A percentile compares a stretch with the other conserved stretches of the same genome.
Conservation (phyloP, 2,113 vertebrate species). For the Meles meles region DNA sequence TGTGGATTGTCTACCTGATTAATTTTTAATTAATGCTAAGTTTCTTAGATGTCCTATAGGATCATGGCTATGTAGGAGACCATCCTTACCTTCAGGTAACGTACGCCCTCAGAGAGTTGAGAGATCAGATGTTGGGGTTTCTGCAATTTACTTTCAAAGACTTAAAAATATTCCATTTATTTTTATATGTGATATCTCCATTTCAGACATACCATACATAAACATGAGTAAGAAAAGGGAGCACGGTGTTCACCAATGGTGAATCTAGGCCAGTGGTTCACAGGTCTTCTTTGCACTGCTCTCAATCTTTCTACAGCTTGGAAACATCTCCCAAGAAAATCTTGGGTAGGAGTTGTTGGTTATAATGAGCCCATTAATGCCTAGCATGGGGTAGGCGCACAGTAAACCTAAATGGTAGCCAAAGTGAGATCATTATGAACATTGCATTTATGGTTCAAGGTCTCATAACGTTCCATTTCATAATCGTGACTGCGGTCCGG, state of each 20-base stretch:
- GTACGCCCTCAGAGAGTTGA: background rate
- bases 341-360: background rate
- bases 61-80: background rate
- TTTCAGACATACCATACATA: background rate
- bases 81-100: background rate
- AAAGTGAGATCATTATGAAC: background rate
- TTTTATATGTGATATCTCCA: background rate
- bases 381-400: background rate
- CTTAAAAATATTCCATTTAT: background rate
- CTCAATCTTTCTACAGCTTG: background rate
- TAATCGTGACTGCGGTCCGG: background rate
- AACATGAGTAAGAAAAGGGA: background rate
- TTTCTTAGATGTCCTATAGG: background rate
- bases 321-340: background rate
- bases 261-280: background rate
- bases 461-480: background rate
- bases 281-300: background rate
- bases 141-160: background rate
- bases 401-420: background rate
- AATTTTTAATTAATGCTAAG: background rate
- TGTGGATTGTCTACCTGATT: background rate
- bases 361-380: fast-evolving
- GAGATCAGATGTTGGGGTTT: background rate
- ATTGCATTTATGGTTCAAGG: background rate
- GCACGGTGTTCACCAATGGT: background rate